Evolutionary conservation across 2,888 invertebrate species (phyloP), one percentile per base, ranked within the genome.

Genomic region (Scrobipalpa costella): DNA sequence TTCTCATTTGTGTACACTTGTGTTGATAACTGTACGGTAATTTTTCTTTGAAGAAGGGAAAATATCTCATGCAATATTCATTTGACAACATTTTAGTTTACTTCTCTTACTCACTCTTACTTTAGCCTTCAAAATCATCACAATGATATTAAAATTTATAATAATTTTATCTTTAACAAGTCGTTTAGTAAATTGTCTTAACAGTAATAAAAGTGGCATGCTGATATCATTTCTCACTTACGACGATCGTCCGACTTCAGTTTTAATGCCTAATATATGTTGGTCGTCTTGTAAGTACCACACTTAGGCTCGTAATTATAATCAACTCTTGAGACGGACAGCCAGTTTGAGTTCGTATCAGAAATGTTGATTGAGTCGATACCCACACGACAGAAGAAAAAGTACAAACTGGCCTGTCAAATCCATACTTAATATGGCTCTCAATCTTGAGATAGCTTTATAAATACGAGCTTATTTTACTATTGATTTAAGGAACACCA

Each of bases 211-310:
- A 8, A 55, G 27, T 6, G 34, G 34, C 7, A 27, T 55, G 33
- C 6, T 86, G 11, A 38, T 75, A n/a, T 78, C 86, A 0, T 88
- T 87, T 70, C 63, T 83, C 6, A 69, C 64, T 0, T 69, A 75
- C 50, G 86, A 87, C 57, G 72, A 78, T 0, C 76, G 72, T 6
- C 83, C 86, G 0, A 75, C 78, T 0, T 77, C 81, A 1, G 57
- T 90, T 34, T 67, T 90, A 13, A 64, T 79, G 13, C 88, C 86
- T 0, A 57, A 78, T 62, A 65, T 78, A 7, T 90, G 90, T 66
- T 90, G 89, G 89, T 76, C 62, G 57, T 65, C 68, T 63, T 69
- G 90, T 90, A 71, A 85, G 86, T 83, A 50, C 3, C 5, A 1
- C 13, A n/a, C 9, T 17, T n/a, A n/a, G n/a, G n/a, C n/a, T n/a